Evolutionary conservation across 2,888 invertebrate genomes (phyloP).

Genomic region (Mesorhabditis spiculigera): DNA sequence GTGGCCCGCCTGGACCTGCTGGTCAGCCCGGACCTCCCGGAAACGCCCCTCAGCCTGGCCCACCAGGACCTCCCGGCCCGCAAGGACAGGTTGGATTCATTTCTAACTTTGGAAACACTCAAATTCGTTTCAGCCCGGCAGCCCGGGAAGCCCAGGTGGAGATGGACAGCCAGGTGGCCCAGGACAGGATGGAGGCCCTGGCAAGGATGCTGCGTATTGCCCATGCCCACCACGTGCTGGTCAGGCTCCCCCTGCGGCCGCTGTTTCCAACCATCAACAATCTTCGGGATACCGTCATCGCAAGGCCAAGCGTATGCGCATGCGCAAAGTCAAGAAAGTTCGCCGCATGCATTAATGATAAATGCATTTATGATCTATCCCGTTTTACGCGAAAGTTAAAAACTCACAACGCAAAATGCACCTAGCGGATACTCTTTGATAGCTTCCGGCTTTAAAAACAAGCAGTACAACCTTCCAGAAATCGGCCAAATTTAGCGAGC

Average conservation of each 20-base stretch:
- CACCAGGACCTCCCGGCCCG: background rate
- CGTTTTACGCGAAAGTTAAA: too few relatives aligned
- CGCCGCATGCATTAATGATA: background rate
- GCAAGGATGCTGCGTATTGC: background rate
- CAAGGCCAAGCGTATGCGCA: background rate
- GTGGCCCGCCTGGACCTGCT: background rate
- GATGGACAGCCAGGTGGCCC: conserved; percentile 5
- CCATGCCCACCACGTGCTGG: background rate
- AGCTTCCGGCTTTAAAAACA: too few relatives aligned
- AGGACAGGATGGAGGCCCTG: background rate
- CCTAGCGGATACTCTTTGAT: too few relatives aligned
- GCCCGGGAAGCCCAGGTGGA: conserved; percentile 1
- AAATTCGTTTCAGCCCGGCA: background rate
- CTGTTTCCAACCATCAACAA: background rate
- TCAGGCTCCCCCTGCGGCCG: background rate
- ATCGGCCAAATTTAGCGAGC: too few relatives aligned
- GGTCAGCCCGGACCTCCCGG: background rate
- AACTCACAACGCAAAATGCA: too few relatives aligned
- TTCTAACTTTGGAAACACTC: too few relatives aligned
- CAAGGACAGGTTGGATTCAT: background rate
- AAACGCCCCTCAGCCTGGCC: background rate
- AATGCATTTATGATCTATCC: too few relatives aligned
- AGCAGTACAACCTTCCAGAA: too few relatives aligned
- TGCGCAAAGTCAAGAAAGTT: background rate
- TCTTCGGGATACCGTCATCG: conserved; percentile 1